These are phyloP conservation scores for Aspidapion aeneum DNA, from an alignment of 2,888 invertebrate species.

Conservation along the genomic window DNA sequence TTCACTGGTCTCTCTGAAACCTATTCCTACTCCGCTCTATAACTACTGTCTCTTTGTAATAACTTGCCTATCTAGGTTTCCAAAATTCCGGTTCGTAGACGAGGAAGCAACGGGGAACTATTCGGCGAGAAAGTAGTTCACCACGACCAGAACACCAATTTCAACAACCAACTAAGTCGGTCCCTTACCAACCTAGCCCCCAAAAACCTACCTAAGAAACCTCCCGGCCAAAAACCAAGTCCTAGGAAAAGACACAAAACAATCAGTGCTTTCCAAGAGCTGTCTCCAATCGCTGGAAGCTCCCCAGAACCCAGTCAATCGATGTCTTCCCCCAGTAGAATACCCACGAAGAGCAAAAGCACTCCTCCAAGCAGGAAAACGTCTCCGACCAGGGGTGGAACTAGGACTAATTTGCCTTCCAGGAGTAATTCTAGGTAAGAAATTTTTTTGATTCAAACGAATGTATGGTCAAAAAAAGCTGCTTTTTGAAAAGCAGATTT, in stretches of 20 bases:
- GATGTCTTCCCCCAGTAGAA: conserved; percentile 45
- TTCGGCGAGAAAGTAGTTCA: conserved; percentile 40
- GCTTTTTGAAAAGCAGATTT: no score
- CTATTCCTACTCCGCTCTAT: no score
- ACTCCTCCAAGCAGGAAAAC: conserved; percentile 38
- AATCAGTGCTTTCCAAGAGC: conserved; percentile 38
- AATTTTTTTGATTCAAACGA: no score
- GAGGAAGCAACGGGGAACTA: conserved; percentile 31
- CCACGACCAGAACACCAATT: conserved; percentile 18
- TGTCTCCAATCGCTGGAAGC: conserved; percentile 45
- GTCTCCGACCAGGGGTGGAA: conserved; percentile 34
- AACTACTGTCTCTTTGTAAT: no score
- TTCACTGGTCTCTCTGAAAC: no score
- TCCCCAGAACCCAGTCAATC: conserved; percentile 45
- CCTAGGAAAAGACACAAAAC: conserved; percentile 31
- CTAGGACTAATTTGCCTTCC: conserved; percentile 29
- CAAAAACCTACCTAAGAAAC: conserved; percentile 23
- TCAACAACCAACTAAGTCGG: conserved; percentile 40
- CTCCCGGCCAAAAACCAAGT: conserved; percentile 31
- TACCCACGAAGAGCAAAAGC: conserved; percentile 37
- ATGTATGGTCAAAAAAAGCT: no score
- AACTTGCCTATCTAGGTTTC: conserved; percentile 40
- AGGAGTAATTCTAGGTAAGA: conserved; percentile 26
- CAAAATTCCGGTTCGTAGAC: conserved; percentile 30
- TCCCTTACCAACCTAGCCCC: conserved; percentile 41